Evolutionary conservation across 2,797 vertebrate species (phyloP).

Genomic region (Alfaro cultratus): DNA sequence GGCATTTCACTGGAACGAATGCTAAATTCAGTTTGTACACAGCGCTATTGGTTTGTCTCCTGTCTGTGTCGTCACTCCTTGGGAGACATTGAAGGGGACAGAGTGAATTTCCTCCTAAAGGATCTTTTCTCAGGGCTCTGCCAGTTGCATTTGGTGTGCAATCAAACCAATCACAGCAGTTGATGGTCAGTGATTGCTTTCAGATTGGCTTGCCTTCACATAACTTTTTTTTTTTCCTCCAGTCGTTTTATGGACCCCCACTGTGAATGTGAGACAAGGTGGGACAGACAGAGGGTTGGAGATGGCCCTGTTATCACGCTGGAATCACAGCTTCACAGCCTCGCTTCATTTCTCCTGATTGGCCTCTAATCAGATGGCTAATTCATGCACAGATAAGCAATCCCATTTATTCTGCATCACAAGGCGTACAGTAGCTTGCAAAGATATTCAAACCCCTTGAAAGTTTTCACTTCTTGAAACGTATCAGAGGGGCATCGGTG

Average conservation of each 20-base stretch:
- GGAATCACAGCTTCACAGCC: constrained; percentile 46
- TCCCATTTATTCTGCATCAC: constrained; percentile 35
- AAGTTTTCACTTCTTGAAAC: background rate
- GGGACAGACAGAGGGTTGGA: constrained; percentile 31
- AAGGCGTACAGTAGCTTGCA: background rate
- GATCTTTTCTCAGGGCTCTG: constrained; percentile 53
- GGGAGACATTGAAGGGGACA: constrained; percentile 68
- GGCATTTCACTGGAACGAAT: constrained; percentile 37
- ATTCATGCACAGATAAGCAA: constrained; percentile 54
- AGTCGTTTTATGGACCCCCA: constrained; percentile 59
- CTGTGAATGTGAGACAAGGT: constrained; percentile 49
- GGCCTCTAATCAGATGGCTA: constrained; percentile 51
- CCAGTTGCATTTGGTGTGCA: constrained; percentile 74
- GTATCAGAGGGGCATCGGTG: background rate
- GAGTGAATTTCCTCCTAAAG: constrained; percentile 71
- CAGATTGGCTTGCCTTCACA: constrained; percentile 72
- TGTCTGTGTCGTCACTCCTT: constrained; percentile 47
- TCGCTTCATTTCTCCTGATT: constrained; percentile 42
- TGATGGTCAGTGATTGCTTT: constrained; percentile 82
- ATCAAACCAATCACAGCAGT: constrained; percentile 77
- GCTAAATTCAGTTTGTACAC: constrained; percentile 23
- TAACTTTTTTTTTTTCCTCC: constrained; percentile 12
- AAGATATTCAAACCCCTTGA: background rate
- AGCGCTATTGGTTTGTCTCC: constrained; percentile 27
- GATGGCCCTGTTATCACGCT: constrained; percentile 55